These are phyloP conservation scores for Fringilla coelebs DNA, from an alignment of 2,797 vertebrate species.

Conservation along the genomic window DNA sequence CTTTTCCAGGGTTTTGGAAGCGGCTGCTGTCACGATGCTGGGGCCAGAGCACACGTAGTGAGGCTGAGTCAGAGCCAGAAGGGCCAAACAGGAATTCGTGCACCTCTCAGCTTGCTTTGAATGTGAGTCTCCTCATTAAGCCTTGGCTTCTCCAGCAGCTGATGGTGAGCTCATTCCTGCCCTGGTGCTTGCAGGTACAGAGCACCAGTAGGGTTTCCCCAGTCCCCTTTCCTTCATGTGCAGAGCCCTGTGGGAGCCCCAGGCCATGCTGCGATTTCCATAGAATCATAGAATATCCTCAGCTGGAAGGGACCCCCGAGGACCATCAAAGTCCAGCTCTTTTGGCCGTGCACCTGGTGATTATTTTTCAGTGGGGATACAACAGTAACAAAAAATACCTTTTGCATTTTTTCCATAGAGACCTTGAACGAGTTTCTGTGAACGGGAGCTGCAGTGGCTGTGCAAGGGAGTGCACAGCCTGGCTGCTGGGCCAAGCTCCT, in stretches of 20 bases:
- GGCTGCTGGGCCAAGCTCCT: background rate
- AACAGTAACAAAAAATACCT: background rate
- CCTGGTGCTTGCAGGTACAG: background rate
- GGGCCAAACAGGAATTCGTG: background rate
- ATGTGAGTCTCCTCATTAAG: background rate
- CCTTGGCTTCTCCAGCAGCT: background rate
- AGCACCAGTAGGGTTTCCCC: rapidly evolving
- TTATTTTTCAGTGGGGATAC: background rate
- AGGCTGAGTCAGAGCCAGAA: background rate
- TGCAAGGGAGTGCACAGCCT: background rate
- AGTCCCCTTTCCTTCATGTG: background rate
- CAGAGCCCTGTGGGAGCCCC: background rate
- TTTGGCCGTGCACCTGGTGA: background rate
- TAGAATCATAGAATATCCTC: background rate
- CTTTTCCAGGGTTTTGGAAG: background rate
- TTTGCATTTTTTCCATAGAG: rapidly evolving
- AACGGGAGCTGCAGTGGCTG: background rate
- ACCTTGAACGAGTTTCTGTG: background rate
- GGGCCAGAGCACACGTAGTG: rapidly evolving
- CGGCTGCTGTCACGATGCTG: background rate
- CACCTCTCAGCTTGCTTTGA: background rate
- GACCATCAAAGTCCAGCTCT: background rate
- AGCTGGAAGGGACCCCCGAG: background rate
- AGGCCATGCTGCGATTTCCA: background rate
- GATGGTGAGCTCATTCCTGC: background rate